Conservation (phyloP, 2,797 vertebrate genomes). For the Hylomyscus alleni region DNA sequence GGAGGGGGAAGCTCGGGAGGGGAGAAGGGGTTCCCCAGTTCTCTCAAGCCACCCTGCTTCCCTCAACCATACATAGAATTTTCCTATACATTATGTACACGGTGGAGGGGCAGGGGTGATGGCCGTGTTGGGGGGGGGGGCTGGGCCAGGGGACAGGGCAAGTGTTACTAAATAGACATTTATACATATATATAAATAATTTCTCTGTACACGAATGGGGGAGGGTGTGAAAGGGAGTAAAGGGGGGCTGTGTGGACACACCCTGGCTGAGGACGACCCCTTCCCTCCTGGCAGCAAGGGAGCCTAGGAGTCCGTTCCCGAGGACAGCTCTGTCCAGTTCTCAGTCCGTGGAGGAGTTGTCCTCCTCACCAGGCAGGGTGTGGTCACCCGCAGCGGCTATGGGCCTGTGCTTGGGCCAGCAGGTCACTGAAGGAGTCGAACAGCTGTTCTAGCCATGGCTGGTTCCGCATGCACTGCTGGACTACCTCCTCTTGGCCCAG, state of each 20-base stretch:
- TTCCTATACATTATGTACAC: conserved; percentile 91
- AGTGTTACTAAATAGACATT: conserved; percentile 89
- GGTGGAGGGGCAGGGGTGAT: conserved; percentile 73
- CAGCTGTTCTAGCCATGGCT: conserved; percentile 96
- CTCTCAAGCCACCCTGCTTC: conserved; percentile 75
- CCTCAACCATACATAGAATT: conserved; percentile 90
- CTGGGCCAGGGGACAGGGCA: conserved; percentile 89
- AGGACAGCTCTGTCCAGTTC: conserved; percentile 74
- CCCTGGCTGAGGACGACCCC: conserved; percentile 66
- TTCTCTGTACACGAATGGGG: conserved; percentile 86
- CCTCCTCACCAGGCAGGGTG: not conserved
- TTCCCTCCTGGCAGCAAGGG: not conserved
- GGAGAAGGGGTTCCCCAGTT: conserved; percentile 76
- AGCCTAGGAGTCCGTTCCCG: conserved; percentile 63
- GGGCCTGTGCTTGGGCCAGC: conserved; percentile 93
- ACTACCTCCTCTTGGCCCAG: conserved; percentile 97
- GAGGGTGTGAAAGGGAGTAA: conserved; percentile 56
- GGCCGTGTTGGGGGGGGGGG: conserved; percentile 56
- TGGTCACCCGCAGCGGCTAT: conserved; percentile 88
- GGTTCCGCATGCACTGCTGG: conserved; percentile 98
- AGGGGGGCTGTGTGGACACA: conserved; percentile 71
- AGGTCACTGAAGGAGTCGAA: conserved; percentile 96
- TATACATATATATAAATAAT: conserved; percentile 90
- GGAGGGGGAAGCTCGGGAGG: conserved; percentile 40
- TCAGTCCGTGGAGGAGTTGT: not conserved